Base-by-base conservation (phyloP, 2,888 invertebrate genomes). In the Antheraea assamensis region DNA sequence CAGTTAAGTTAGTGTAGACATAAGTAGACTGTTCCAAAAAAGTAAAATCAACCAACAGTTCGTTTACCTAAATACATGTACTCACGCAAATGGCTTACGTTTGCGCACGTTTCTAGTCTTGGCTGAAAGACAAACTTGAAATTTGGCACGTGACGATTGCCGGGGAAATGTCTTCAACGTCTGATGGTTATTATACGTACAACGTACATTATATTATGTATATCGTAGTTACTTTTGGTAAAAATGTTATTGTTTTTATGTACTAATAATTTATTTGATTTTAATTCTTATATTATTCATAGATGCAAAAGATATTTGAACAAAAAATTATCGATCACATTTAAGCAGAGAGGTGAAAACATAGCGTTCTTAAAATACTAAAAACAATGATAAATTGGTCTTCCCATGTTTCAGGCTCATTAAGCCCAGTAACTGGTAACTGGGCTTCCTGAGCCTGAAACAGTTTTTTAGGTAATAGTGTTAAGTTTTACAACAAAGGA, bases 71-170 rank as follows among this genome's bases (percentile, higher is more conserved):
- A 68, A n/a, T 35, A 68, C 35, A 58, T 24, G 7, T 3, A 17
- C 31, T 66, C 66, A 35, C 35, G n/a, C 35, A 68, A 68, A 68
- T 35, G 68, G 68, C 35, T 68, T 68, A 35, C 31, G 68, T 68
- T n/a, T 19, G 27, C n/a, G 35, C 68, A 68, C 68, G 30, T 70
- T 70, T 61, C 64, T 49, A 27, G 30, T 68, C 42, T 73, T 73
- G 73, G 70, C 73, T 74, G 71, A 21, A 73, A 75, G 68, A 72
- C 74, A 77, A 83, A 81, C 80, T 83, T 82, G 79, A 76, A 81
- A 84, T 84, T 86, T 85, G 84, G 85, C 86, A 82, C 86, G 82
- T 86, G 83, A 83, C 84, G 84, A 85, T 79, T 76, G 79, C 75
- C 30, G 58, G n/a, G 31, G 42, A 71, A 49, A 64, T 64, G 61